phyloP scores from a whole-genome alignment of 1,140 invertebrate genomes.

The Dysdera silvatica region DNA sequence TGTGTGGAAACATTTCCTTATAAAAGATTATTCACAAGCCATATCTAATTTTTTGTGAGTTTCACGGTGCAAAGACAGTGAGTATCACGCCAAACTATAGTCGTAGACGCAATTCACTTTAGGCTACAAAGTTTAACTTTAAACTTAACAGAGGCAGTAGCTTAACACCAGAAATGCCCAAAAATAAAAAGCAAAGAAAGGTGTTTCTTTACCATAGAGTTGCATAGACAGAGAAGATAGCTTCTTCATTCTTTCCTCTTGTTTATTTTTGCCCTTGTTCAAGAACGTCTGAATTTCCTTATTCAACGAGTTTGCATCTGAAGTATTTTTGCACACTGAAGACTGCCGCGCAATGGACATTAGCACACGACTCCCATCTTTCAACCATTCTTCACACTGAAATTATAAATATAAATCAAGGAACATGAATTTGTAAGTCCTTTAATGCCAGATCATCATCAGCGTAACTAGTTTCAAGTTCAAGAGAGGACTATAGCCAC shows the following conservation, averaged over 20 bases:
- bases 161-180: too few relatives aligned
- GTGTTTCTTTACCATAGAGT: constrained; percentile 53
- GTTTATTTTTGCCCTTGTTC: constrained; percentile 57
- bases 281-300: constrained; percentile 59
- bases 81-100: background rate
- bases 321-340: constrained; percentile 54
- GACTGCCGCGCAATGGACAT: constrained; percentile 59
- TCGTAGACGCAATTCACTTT: too few relatives aligned
- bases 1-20: too few relatives aligned
- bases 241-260: constrained; percentile 59
- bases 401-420: too few relatives aligned
- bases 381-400: constrained; percentile 63
- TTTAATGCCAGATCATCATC: too few relatives aligned
- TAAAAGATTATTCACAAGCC: too few relatives aligned
- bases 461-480: too few relatives aligned
- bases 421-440: too few relatives aligned
- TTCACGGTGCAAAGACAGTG: background rate
- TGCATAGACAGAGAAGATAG: constrained; percentile 57
- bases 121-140: too few relatives aligned
- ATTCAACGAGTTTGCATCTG: constrained; percentile 53
- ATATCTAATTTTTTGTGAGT: background rate
- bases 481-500: too few relatives aligned
- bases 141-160: too few relatives aligned
- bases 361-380: constrained; percentile 61
- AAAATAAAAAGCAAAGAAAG: background rate